A percentile compares a stretch with the other conserved stretches of the same genome.
Conservation (phyloP, 2,113 vertebrate genomes). For the Oncorhynchus nerka region DNA sequence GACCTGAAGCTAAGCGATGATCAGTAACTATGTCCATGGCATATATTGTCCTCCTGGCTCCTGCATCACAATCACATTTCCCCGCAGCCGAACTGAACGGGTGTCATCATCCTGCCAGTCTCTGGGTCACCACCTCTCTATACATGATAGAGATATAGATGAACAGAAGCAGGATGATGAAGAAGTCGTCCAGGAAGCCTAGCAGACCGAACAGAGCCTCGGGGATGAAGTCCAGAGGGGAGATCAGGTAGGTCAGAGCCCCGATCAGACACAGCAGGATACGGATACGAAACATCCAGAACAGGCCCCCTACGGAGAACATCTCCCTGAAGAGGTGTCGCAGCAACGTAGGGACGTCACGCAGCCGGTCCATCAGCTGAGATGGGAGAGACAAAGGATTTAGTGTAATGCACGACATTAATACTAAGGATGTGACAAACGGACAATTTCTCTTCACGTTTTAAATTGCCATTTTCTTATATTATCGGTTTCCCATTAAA, state of each 20-base stretch:
- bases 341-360: constrained; percentile 92
- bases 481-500: too few species aligned
- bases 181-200: constrained; percentile 97
- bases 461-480: too few species aligned
- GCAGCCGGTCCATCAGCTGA: constrained; percentile 91
- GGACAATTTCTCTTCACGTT: too few species aligned
- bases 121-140: constrained; percentile 19
- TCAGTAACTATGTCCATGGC: too few species aligned
- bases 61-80: too few species aligned
- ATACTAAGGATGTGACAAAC: background rate
- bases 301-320: constrained; percentile 95
- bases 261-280: constrained; percentile 93
- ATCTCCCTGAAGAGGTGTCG: constrained; percentile 95
- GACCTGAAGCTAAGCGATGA: background rate
- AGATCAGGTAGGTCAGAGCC: constrained; percentile 90
- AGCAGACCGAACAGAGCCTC: constrained; percentile 96
- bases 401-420: background rate
- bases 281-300: constrained; percentile 98
- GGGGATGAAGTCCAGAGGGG: constrained; percentile 94
- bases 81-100: too few species aligned
- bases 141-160: constrained; percentile 99
- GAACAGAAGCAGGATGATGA: constrained; percentile 92
- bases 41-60: too few species aligned
- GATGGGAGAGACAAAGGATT: background rate
- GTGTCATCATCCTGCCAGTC: background rate